Percentiles rank a stretch among this genome's conserved stretches.
phyloP scores from a whole-genome alignment of 2,797 vertebrate species.

The Gypaetus barbatus region DNA sequence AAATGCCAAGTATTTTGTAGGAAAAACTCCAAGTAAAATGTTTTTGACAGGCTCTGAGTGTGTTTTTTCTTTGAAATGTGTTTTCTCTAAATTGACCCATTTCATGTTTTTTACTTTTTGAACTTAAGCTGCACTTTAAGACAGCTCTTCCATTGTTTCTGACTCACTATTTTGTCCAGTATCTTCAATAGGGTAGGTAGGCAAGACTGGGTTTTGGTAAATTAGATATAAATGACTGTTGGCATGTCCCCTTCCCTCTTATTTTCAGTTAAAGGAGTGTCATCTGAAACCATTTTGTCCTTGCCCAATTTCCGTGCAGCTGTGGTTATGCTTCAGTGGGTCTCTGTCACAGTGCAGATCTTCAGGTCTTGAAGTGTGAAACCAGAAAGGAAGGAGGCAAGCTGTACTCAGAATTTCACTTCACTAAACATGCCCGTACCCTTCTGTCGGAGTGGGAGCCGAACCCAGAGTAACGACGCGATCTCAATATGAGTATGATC shows the following conservation, averaged over 20 bases:
- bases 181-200: not conserved
- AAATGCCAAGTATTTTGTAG: not conserved
- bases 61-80: not conserved
- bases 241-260: not conserved
- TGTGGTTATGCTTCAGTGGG: not conserved
- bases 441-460: too few relatives aligned
- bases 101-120: not conserved
- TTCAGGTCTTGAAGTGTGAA: not conserved
- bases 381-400: not conserved
- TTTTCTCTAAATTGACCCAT: not conserved
- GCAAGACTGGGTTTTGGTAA: not conserved
- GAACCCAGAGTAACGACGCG: too few relatives aligned
- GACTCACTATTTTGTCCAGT: not conserved
- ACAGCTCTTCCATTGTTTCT: not conserved
- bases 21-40: not conserved
- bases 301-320: rapidly evolving
- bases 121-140: not conserved
- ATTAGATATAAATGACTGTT: not conserved
- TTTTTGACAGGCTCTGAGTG: not conserved
- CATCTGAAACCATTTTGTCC: rapidly evolving
- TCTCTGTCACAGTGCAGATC: not conserved
- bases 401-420: not conserved
- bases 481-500: too few relatives aligned
- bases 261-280: not conserved
- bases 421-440: rapidly evolving